These are phyloP conservation scores for Acanthisitta chloris DNA, from an alignment of 2,113 vertebrate genomes.

Conservation along the genomic window DNA sequence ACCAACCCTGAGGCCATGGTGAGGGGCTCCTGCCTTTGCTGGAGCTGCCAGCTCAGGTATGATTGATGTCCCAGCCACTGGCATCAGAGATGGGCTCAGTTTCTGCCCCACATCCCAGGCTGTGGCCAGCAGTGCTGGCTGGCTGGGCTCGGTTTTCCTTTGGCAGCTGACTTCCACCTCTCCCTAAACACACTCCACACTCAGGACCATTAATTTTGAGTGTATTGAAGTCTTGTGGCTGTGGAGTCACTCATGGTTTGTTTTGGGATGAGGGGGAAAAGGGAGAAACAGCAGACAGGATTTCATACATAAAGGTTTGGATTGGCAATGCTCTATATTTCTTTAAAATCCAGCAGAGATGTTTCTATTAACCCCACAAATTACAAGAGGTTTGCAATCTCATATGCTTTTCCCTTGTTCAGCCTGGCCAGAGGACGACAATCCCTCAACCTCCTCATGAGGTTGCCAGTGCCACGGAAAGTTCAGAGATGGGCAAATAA, in stretches of 20 bases:
- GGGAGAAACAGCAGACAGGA: neutral
- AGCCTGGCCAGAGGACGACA: neutral
- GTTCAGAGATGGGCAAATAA: neutral
- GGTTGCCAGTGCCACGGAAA: neutral
- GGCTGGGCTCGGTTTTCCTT: neutral
- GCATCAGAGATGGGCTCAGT: neutral
- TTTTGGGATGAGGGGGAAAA: neutral
- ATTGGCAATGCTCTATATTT: neutral
- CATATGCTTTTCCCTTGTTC: accelerated
- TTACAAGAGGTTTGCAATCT: neutral
- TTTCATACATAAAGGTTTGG: neutral
- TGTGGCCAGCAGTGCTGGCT: accelerated
- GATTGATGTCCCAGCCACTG: accelerated
- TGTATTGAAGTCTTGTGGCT: accelerated
- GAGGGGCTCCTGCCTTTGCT: neutral
- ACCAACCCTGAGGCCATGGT: accelerated
- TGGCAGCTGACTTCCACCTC: neutral
- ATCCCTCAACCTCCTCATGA: accelerated
- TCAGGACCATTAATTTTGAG: neutral
- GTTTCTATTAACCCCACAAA: neutral
- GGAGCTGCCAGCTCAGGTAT: accelerated
- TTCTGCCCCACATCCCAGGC: accelerated
- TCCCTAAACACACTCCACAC: accelerated
- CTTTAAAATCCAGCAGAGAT: neutral
- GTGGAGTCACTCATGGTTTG: accelerated